Percentiles rank a stretch among this genome's conserved stretches.
Evolutionary conservation across 2,888 invertebrate species (phyloP).

Genomic region (Perdita meconis): DNA sequence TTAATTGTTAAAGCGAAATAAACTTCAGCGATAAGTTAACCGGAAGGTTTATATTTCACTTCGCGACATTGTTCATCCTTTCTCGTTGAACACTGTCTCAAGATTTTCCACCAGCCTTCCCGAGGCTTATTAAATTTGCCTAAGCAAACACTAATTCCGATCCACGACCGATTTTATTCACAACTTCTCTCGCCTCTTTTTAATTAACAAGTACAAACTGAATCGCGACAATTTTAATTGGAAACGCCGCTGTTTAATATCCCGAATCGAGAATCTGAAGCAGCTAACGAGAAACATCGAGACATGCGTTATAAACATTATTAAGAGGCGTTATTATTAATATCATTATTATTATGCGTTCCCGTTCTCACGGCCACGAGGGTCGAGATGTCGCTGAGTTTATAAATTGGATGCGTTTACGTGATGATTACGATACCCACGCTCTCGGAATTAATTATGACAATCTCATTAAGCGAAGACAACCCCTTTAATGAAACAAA

Average conservation of each 20-base stretch:
- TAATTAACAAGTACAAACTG: conserved; percentile 31
- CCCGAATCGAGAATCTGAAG: conserved; percentile 3
- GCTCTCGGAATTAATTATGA: neutral
- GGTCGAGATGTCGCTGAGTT: neutral
- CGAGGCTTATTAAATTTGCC: too few species aligned
- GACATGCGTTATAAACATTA: neutral
- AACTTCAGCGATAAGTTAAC: too few species aligned
- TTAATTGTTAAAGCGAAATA: too few species aligned
- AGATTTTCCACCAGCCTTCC: too few species aligned
- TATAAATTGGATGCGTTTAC: conserved; percentile 4
- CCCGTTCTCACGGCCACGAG: neutral
- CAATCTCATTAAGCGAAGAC: neutral
- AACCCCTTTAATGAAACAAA: neutral
- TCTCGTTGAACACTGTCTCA: too few species aligned
- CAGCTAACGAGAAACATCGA: conserved; percentile 31
- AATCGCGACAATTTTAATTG: conserved; percentile 45
- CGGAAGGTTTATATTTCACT: too few species aligned
- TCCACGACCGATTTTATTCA: neutral
- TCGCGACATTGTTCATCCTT: too few species aligned
- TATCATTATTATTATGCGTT: neutral
- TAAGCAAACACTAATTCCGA: too few species aligned
- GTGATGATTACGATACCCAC: neutral
- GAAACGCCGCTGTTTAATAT: conserved; percentile 26
- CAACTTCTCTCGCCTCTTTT: conserved; percentile 6
- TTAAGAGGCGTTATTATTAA: neutral